Percentiles rank a stretch among this genome's conserved stretches.
These are phyloP conservation scores for Pseudoatta argentina DNA, from an alignment of 1,140 invertebrate genomes.

Conservation along the genomic window DNA sequence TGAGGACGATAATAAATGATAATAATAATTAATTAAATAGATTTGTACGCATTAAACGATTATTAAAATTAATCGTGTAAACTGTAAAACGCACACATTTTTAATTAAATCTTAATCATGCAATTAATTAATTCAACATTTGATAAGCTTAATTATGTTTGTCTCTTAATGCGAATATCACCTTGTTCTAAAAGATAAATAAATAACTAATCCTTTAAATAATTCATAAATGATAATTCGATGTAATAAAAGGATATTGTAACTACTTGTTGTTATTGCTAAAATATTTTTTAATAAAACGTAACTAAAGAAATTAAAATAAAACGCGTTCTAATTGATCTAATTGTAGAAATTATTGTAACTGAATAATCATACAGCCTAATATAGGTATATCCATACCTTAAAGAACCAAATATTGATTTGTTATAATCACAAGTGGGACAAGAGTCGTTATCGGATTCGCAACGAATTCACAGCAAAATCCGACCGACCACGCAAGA, in stretches of 20 bases:
- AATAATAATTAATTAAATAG: conserved; percentile 8
- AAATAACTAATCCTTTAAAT: not conserved
- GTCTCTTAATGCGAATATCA: conserved; percentile 40
- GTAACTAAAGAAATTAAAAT: not conserved
- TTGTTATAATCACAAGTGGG: not conserved
- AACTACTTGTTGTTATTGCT: conserved; percentile 1
- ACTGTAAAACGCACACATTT: not conserved
- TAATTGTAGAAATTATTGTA: not conserved
- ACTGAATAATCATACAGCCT: not conserved
- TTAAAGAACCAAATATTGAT: conserved; percentile 1
- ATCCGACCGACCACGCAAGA: not conserved
- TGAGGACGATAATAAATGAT: not conserved
- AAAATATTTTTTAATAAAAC: conserved; percentile 23
- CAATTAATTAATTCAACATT: conserved; percentile 16
- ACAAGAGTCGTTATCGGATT: not conserved
- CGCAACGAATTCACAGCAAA: not conserved
- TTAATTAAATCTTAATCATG: conserved; percentile 2
- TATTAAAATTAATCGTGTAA: conserved; percentile 23
- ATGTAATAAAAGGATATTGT: not conserved
- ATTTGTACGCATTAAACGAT: conserved; percentile 27
- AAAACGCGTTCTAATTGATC: not conserved
- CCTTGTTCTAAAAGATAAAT: conserved; percentile 10
- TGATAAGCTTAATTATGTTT: not conserved
- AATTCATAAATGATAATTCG: not conserved
- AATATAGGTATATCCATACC: not conserved